These are phyloP conservation scores for Plagodis dolabraria DNA, from an alignment of 2,888 invertebrate genomes.

Conservation along the genomic window DNA sequence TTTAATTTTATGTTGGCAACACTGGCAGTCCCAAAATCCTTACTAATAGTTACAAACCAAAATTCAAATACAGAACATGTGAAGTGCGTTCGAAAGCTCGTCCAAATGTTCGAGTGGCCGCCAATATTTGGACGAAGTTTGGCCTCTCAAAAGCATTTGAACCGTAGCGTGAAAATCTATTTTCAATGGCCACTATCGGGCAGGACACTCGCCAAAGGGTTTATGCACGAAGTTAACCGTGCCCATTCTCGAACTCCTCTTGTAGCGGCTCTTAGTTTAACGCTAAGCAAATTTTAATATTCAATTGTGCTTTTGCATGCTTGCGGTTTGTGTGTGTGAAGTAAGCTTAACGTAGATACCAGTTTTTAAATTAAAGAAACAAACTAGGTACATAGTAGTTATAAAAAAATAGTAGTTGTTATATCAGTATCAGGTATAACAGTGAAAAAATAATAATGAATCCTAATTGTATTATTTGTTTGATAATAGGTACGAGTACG, in stretches of 20 bases:
- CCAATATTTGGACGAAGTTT: conserved; percentile 76
- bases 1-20: conserved; percentile 3
- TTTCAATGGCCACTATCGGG: conserved; percentile 82
- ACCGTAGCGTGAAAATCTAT: conserved; percentile 83
- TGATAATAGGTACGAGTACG: no score
- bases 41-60: conserved; percentile 13
- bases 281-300: conserved; percentile 83
- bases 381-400: no score
- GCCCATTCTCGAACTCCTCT: conserved; percentile 71
- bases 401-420: no score
- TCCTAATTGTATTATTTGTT: no score
- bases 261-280: conserved; percentile 65
- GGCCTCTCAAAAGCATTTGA: conserved; percentile 62
- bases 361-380: no score
- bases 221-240: conserved; percentile 75
- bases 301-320: conserved; percentile 75
- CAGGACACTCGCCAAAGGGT: conserved; percentile 76
- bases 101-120: conserved; percentile 41
- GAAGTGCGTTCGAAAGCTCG: conserved; percentile 44
- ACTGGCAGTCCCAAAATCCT: conserved; percentile 11
- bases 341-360: background rate
- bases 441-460: no score
- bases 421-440: no score
- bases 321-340: conserved; percentile 20
- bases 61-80: conserved; percentile 31